These are phyloP conservation scores for Drosophila kurseongensis DNA, from an alignment of 1,140 invertebrate genomes.

Conservation along the genomic window DNA sequence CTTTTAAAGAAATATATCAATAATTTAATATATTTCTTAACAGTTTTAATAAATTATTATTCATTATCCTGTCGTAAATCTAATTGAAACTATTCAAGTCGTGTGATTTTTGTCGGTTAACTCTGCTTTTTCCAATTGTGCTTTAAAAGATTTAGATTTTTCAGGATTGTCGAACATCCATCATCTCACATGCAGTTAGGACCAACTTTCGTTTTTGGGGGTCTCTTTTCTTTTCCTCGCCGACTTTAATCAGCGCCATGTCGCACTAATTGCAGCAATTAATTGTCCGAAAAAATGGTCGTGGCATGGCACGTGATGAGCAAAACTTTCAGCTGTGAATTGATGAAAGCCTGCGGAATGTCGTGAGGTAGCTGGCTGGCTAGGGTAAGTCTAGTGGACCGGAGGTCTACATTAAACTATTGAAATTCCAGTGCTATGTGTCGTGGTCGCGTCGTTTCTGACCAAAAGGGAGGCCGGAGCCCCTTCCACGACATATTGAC, in stretches of 20 bases:
- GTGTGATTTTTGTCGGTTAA: too few relatives aligned
- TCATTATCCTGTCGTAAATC: too few relatives aligned
- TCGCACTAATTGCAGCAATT: conserved; percentile 70
- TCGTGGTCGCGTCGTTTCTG: conserved; percentile 7
- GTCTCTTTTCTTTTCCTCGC: conserved; percentile 3
- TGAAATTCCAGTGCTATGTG: conserved; percentile 40
- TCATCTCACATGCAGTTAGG: conserved; percentile 3
- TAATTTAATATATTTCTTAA: too few relatives aligned
- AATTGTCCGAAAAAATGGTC: conserved; percentile 52
- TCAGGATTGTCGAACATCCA: conserved; percentile 1
- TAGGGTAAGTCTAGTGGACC: not conserved
- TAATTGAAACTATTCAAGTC: too few relatives aligned
- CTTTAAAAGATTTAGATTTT: not conserved
- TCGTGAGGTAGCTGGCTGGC: conserved; percentile 3
- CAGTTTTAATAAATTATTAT: too few relatives aligned
- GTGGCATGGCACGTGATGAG: conserved; percentile 35
- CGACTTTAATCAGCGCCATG: conserved; percentile 62
- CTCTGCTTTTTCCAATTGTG: too few relatives aligned
- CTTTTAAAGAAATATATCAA: too few relatives aligned
- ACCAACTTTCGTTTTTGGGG: conserved; percentile 25
- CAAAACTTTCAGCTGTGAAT: conserved; percentile 37
- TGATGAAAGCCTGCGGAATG: conserved; percentile 25
- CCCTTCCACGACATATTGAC: conserved; percentile 63
- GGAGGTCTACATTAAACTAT: conserved; percentile 31
- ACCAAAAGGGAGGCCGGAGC: conserved; percentile 8